phyloP scores from a whole-genome alignment of 1,140 invertebrate species.

The Habropoda laboriosa region DNA sequence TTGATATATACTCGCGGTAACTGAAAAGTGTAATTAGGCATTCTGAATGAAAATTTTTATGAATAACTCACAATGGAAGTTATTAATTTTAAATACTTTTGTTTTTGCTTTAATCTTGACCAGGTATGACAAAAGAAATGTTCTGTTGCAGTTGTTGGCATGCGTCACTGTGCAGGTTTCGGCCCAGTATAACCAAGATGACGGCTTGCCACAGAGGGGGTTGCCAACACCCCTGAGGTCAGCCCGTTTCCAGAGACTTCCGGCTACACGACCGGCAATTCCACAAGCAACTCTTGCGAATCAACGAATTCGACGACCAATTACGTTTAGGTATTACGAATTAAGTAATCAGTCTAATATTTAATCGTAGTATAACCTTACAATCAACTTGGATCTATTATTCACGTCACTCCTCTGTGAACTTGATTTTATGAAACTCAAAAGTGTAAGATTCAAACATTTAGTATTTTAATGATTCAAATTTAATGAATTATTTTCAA shows the following conservation, averaged over 20 bases:
- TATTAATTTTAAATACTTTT: not conserved
- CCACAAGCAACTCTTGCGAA: constrained; percentile 55
- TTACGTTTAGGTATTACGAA: constrained; percentile 55
- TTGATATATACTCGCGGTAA: no score
- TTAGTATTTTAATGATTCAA: no score
- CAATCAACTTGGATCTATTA: no score
- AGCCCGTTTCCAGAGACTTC: constrained; percentile 57
- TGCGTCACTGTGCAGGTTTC: constrained; percentile 57
- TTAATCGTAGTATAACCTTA: no score
- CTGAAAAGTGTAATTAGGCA: not conserved
- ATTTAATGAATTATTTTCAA: no score
- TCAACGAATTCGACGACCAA: constrained; percentile 66
- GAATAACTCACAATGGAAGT: no score
- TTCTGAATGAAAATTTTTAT: not conserved
- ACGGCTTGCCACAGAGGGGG: constrained; percentile 8
- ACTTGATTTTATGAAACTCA: no score
- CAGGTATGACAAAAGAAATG: not conserved
- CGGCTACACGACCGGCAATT: constrained; percentile 29
- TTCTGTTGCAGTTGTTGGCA: constrained; percentile 65
- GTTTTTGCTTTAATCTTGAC: not conserved
- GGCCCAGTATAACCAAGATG: constrained; percentile 64
- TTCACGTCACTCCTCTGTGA: no score
- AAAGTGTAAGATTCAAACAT: no score
- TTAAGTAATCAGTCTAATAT: no score
- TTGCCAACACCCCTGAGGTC: constrained; percentile 34